phyloP scores from a whole-genome alignment of 2,888 invertebrate species.

The Pseudanteris insignis region DNA sequence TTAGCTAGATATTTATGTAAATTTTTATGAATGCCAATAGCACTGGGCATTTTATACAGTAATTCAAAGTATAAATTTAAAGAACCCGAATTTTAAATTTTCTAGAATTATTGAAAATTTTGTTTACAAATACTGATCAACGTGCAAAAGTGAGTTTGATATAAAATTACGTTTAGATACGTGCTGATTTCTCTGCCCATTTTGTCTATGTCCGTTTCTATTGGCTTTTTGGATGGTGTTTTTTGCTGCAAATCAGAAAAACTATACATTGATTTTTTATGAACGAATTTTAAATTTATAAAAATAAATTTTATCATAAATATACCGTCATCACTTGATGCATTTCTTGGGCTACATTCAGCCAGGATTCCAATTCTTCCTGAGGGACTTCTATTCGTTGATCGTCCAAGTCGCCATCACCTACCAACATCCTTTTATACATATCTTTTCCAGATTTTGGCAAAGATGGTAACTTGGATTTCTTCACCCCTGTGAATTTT shows the following conservation, averaged over 20 bases:
- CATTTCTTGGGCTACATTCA: constrained; percentile 5
- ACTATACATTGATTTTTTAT: background rate
- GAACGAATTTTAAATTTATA: background rate
- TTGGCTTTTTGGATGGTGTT: background rate
- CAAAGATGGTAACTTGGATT: background rate
- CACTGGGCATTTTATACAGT: no score
- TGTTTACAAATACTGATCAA: no score
- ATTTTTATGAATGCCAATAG: no score
- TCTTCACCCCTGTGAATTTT: no score
- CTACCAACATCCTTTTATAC: background rate
- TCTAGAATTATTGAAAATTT: no score
- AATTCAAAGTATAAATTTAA: no score
- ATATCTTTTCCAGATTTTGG: background rate
- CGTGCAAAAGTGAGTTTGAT: no score
- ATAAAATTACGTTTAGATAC: constrained; percentile 10
- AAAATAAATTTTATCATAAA: background rate
- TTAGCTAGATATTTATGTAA: no score
- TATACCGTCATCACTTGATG: constrained; percentile 5
- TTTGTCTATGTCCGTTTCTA: constrained; percentile 9
- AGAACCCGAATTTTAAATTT: no score
- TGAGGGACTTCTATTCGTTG: constrained; percentile 1
- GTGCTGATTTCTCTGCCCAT: constrained; percentile 19
- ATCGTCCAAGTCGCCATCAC: background rate
- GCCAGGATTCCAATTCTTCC: constrained; percentile 10
- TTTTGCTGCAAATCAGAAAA: no score